Evolutionary conservation across 2,888 invertebrate genomes (phyloP).

Genomic region (Nineta flava): DNA sequence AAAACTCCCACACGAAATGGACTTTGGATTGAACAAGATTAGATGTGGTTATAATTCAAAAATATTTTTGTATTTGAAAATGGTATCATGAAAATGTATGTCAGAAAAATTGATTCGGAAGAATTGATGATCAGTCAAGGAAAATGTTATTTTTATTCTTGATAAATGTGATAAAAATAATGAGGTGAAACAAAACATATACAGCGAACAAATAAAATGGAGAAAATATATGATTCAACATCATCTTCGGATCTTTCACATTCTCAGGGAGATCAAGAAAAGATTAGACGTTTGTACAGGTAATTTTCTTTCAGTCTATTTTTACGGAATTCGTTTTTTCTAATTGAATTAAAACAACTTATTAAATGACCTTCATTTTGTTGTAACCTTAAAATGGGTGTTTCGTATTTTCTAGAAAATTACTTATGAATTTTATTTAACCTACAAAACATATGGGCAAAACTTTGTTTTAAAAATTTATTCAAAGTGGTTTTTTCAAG

Average conservation of each 20-base stretch:
- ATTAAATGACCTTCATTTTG: background rate
- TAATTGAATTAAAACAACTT: background rate
- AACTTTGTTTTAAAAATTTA: too few relatives aligned
- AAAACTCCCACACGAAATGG: too few relatives aligned
- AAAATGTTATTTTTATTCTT: constrained; percentile 26
- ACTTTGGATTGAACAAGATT: too few relatives aligned
- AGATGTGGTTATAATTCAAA: background rate
- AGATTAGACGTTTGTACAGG: constrained; percentile 40
- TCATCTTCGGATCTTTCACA: constrained; percentile 30
- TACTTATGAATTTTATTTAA: too few relatives aligned
- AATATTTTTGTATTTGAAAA: background rate
- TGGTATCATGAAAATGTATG: constrained; percentile 2
- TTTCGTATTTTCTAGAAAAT: too few relatives aligned
- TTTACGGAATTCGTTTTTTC: background rate
- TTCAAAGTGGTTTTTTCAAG: too few relatives aligned
- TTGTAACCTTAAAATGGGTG: too few relatives aligned
- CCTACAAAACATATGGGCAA: too few relatives aligned
- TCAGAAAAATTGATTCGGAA: background rate
- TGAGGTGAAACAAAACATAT: constrained; percentile 27
- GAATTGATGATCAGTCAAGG: constrained; percentile 11
- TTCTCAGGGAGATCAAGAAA: constrained; percentile 35
- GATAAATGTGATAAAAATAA: constrained; percentile 27
- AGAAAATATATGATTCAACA: constrained; percentile 26
- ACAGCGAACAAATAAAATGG: constrained; percentile 22
- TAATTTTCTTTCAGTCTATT: constrained; percentile 17